Evolutionary conservation across 1,140 invertebrate genomes (phyloP), one percentile per base, ranked within the genome.

Genomic region (Cryptotermes secundus): DNA sequence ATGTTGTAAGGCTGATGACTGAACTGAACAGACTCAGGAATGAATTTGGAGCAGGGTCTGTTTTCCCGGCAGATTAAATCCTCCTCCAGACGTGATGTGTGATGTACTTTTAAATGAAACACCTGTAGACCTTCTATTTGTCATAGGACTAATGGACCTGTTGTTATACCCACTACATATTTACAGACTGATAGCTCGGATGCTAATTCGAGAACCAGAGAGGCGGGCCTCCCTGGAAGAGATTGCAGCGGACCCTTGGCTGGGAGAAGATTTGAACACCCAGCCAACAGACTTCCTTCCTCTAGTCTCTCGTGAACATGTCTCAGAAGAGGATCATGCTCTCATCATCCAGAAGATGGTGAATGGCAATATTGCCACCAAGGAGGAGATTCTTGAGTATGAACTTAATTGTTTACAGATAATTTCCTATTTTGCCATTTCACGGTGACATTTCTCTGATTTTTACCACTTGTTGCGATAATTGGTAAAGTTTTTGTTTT

Each of bases 321-420:
- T 98, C 3, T 94, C 95, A n/a, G 97, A 98, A 82, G 97, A 98
- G 80, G 97, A 99, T 89, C 97, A 98, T 88, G 93, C 94, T 86
- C 93, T 96, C 84, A 98, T 99, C 86, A 93, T 99, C 83, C 96
- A 98, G 86, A 97, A 97, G 92, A 99, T 99, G 96, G 96, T 99
- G 34, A 97, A 97, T 89, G 97, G 97, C 86, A 95, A 95, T 87
- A 98, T 99, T 84, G 97, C 97, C 83, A 95, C 95, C 79, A 97
- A 98, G 90, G 97, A 99, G 88, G 95, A 98, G 90, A 98, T 99
- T 87, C 89, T 96, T 86, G 96, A 97, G 95, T 96, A 89, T 92
- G 93, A 42, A 3, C 35, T 42, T 26, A 26, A 34, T 38, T 81
- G 35, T 42, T 81, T 22, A 12, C 31, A 81, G 22, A 35, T 81